These are phyloP conservation scores for Acleris literana DNA, from an alignment of 2,888 invertebrate genomes.

Conservation along the genomic window DNA sequence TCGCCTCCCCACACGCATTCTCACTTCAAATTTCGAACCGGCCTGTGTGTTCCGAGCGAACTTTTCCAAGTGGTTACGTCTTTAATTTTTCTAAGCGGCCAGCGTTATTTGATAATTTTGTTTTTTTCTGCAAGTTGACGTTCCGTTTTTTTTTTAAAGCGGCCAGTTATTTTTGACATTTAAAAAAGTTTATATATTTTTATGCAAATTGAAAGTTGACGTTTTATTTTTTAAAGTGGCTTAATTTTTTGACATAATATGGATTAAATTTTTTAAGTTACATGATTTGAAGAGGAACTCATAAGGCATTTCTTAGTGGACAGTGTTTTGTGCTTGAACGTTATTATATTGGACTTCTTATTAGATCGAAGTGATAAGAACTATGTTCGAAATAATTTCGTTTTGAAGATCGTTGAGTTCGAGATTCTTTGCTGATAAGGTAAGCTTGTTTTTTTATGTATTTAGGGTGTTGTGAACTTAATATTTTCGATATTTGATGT, in stretches of 20 bases:
- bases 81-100: not conserved
- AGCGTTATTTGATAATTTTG: not conserved
- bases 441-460: slow-evolving; percentile 1
- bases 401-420: slow-evolving; percentile 21
- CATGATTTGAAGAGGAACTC: not conserved
- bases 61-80: not conserved
- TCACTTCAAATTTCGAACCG: not conserved
- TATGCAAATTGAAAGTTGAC: too few relatives aligned
- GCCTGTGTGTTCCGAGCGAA: not conserved
- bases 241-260: not conserved
- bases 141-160: not conserved
- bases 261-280: too few relatives aligned
- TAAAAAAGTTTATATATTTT: too few relatives aligned
- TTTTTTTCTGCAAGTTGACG: not conserved
- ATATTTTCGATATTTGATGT: too few relatives aligned
- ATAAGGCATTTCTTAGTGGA: slow-evolving; percentile 19
- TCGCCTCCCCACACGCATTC: slow-evolving; percentile 4
- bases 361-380: slow-evolving; percentile 16
- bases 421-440: slow-evolving; percentile 17
- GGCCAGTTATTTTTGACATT: not conserved
- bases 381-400: slow-evolving; percentile 21
- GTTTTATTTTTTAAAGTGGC: not conserved
- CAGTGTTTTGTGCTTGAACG: slow-evolving; percentile 23
- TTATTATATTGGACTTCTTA: slow-evolving; percentile 10
- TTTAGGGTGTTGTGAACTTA: not conserved